Evolutionary conservation across 2,113 vertebrate genomes (phyloP).

Genomic region (Aix galericulata): DNA sequence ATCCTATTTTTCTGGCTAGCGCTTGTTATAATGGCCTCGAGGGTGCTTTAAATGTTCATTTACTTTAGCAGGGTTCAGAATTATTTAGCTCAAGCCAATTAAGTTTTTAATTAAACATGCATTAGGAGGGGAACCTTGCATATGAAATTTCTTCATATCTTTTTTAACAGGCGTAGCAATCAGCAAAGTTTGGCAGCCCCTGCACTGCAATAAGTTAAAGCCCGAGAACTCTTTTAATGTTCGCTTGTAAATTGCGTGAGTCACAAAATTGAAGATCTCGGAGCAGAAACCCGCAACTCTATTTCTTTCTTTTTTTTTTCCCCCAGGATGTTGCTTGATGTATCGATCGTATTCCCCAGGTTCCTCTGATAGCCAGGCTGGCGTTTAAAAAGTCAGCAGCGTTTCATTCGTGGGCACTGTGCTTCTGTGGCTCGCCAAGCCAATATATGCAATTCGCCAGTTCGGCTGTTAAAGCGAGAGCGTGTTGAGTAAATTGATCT

Average conservation of each 20-base stretch:
- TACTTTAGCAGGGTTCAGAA: slow-evolving; percentile 1
- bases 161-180: not conserved
- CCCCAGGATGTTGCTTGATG: not conserved
- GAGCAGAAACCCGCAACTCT: not conserved
- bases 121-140: not conserved
- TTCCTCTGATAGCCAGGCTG: not conserved
- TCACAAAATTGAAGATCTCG: not conserved
- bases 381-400: not conserved
- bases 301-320: not conserved
- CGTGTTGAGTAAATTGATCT: not conserved
- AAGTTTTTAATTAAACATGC: slow-evolving; percentile 28
- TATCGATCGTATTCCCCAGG: not conserved
- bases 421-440: not conserved
- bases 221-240: not conserved
- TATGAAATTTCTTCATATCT: not conserved
- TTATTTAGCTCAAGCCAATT: slow-evolving; percentile 8
- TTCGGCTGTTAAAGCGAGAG: not conserved
- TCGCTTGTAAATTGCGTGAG: not conserved
- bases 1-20: not conserved
- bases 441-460: not conserved
- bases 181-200: not conserved
- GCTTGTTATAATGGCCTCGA: not conserved
- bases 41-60: not conserved
- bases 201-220: not conserved
- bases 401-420: not conserved